Base-by-base conservation (phyloP, 2,797 vertebrate genomes). In the Carduelis carduelis region DNA sequence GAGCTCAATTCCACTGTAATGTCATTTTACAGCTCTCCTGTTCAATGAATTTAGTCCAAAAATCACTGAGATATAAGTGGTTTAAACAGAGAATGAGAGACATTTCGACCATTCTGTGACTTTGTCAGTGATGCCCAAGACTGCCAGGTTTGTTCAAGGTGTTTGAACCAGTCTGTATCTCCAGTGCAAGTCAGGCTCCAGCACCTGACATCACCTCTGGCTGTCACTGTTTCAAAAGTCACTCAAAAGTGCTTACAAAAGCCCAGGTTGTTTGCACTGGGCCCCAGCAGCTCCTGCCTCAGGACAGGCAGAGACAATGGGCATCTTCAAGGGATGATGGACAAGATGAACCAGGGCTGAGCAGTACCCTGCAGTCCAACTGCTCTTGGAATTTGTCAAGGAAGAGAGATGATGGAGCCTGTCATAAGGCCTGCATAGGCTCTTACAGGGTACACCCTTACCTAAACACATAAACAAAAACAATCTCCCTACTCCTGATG, bases 131-230 rank as follows among this genome's bases (percentile, higher is more conserved):
- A 71, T 55, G 12, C 32, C 16, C 46, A 77, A 68, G n/a, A 35
- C 30, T 27, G 7, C 49, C n/a, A 72, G 26, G 30, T 49, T 64
- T 72, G 30, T 39, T 39, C 44, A 57, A 76, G 37, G 35, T 4
- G 1, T 37, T 63, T 47, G 44, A 35, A 56, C 11, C 46, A 79
- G 23, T n/a, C 20, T 55, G 34, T 46, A 53, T 16, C 30, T 19
- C 23, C 43, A 47, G 4, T 3, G 15, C 13, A 71, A 43, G 27
- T 5, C 55, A 53, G 30, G 37, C 21, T 75, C 32, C 46, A 76
- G 34, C 24, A 63, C 4, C 28, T 15, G 21, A 35, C 1, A 1
- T 12, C 21, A 46, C n/a, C 9, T 8, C 12, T 0, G 2, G 49
- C 16, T 64, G 32, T 11, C 1, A 1, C 20, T 44, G 9, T 47